Evolutionary conservation across 2,797 vertebrate species (phyloP), one percentile per base, ranked within the genome.

Genomic region (Malurus leucopterus): DNA sequence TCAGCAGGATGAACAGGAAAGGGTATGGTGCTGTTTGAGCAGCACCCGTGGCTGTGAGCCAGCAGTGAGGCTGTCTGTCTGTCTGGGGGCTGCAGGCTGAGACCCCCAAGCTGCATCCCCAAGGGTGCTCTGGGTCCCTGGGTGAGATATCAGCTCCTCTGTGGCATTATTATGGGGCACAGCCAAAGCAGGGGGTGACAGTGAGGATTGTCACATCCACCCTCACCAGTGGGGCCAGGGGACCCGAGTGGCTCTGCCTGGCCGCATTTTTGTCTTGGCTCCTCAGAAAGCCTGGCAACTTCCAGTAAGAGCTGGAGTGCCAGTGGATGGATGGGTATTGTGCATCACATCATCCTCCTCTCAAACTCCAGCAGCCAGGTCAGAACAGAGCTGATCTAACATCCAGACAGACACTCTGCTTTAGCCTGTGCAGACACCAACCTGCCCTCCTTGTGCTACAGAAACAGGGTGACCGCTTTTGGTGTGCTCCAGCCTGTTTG

Each of bases 1-100:
- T 92, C 86, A 92, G 92, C 95, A 95, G 84, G 95, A 89, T 0
- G 54, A 91, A 67, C 93, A 86, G 84, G 92, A 22, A 71, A 85
- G 64, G 53, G 41, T 41, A 9, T 0, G 34, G 17, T 58, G 76
- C 59, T 74, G 82, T 43, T 32, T 58, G 76, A 78, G 76, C 70
- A 89, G 79, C 72, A 80, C 51, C 46, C 3, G 0, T 22, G 68
- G 41, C 50, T 44, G 27, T 47, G 57, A 89, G 58, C 63, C 1
- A 5, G 27, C 46, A 43, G 26, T 0, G 1, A 59, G 21, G 43
- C 19, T 41, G 15, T 23, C 22, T 38, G 13, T 23, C 22, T 1
- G 0, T 8, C 32, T 0, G 0, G 14, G 40, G 5, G 67, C 11
- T 1, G 0, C 11, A 22, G 43, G 22, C 43, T 86, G 51, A 0